A percentile compares a stretch with the other conserved stretches of the same genome.
Evolutionary conservation across 2,888 invertebrate species (phyloP).

Genomic region (Tanytarsus gracilentus): DNA sequence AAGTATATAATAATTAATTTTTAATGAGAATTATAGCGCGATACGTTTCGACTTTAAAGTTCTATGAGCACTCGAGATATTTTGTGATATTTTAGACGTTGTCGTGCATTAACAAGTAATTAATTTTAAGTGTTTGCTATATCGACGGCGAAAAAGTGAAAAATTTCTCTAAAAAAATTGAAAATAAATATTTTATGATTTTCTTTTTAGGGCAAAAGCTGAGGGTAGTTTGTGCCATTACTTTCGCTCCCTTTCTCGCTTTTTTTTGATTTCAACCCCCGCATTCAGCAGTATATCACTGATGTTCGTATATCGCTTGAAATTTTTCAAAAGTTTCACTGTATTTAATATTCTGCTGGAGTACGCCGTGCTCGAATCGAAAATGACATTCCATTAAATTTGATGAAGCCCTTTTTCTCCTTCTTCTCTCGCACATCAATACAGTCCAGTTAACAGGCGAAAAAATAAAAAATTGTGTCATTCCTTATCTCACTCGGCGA

Average conservation of each 20-base stretch:
- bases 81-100: conserved; percentile 1
- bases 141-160: no score
- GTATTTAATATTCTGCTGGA: conserved; percentile 18
- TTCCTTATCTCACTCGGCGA: no score
- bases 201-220: no score
- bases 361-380: conserved; percentile 12
- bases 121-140: conserved; percentile 28
- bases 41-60: conserved; percentile 16
- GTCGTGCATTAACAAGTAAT: conserved; percentile 25
- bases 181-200: conserved; percentile 21
- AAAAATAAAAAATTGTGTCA: no score
- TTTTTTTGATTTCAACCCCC: no score
- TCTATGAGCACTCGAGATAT: no score
- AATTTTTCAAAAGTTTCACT: no score
- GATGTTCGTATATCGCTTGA: no score
- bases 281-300: no score
- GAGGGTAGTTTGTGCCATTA: no score
- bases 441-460: not conserved
- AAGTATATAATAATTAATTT: conserved; percentile 9
- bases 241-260: no score
- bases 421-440: conserved; percentile 1
- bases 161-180: conserved; percentile 9
- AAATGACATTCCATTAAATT: conserved; percentile 26
- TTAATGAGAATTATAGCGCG: conserved; percentile 17
- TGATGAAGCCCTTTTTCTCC: conserved; percentile 18